Evolutionary conservation across 2,797 vertebrate species (phyloP), one percentile per base, ranked within the genome.

Genomic region (Coccyzus lansbergi): DNA sequence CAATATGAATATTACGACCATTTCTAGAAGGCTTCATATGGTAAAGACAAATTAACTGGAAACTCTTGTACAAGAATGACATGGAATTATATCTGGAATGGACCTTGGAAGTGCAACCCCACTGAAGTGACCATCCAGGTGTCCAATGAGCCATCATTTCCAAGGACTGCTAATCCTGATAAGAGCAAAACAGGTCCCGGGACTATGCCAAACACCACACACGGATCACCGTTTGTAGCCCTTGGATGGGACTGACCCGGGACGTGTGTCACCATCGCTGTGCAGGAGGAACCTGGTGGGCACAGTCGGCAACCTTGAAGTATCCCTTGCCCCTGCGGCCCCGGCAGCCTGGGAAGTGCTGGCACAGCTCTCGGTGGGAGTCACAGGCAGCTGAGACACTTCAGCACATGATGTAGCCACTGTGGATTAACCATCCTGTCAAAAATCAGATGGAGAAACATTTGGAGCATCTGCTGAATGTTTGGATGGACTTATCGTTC

Each of bases 401-500:
- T 11, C 3, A 3, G 56, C 31, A 11, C 0, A 0, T 7, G 68
- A 14, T 8, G 6, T 22, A 26, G 38, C 49, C 1, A 1, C 52
- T 1, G 5, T 24, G 65, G 91, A 75, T 88, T 94, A 42, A 67
- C 17, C 2, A 2, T 25, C 42, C 80, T 28, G 31, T 10, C 1
- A 4, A 44, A 70, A 81, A 28, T 19, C 52, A 33, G 48, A 53
- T 6, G 6, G 52, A 67, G 48, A 80, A 78, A 52, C 15, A 8
- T 21, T 6, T 29, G 64, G 71, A 83, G 53, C 38, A 46, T 15
- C 83, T 60, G 40, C 62, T 36, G 36, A 15, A 13, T 2, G 19
- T 60, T 25, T 14, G 65, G 81, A 29, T n/a, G 29, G 75, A 44
- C 16, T 22, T 49, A 3, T 34, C 44, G 0, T 13, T 58, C 60